Conservation (phyloP, 2,888 invertebrate genomes). For the Cancer borealis region DNA sequence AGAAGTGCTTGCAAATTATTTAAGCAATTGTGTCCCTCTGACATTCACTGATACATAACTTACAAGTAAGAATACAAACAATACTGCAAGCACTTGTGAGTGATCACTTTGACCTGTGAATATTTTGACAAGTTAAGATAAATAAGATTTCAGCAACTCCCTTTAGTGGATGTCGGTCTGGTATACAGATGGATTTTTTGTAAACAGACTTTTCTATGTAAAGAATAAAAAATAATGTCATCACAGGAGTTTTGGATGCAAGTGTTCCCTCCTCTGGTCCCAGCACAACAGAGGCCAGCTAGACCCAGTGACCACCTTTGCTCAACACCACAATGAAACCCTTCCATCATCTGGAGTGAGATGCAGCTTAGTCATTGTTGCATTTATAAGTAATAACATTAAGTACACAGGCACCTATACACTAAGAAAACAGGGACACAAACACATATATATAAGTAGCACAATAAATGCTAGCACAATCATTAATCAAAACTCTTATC, state of each 20-base stretch:
- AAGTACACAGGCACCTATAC: constrained; percentile 29
- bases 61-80: neutral
- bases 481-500: neutral
- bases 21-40: neutral
- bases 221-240: neutral
- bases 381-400: neutral
- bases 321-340: neutral
- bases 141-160: neutral
- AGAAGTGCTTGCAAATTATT: neutral
- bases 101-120: neutral
- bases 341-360: neutral
- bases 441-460: neutral
- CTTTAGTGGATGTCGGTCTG: too few relatives aligned
- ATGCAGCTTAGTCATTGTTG: neutral
- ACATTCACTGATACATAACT: neutral
- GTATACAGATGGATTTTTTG: neutral
- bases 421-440: neutral
- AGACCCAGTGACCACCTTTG: neutral
- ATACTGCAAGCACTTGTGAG: neutral
- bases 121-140: neutral
- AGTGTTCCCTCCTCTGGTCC: neutral
- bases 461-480: neutral
- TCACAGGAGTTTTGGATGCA: neutral
- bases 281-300: neutral
- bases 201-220: neutral